Evolutionary conservation across 2,888 invertebrate species (phyloP), one percentile per base, ranked within the genome.

Genomic region (Acanthoscelides obtectus): DNA sequence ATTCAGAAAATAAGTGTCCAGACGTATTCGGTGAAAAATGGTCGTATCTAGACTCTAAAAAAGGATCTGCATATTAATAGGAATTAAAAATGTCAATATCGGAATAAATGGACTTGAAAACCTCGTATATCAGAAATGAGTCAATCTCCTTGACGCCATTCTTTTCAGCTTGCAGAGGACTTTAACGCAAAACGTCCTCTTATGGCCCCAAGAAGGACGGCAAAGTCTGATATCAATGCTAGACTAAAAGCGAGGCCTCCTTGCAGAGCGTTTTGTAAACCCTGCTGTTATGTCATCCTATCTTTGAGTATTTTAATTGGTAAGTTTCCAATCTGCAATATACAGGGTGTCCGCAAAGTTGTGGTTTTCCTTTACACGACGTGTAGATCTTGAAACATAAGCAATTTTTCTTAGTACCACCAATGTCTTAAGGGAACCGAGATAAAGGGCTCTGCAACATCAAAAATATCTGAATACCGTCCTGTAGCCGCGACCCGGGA

Each of bases 131-230:
- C 4, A 8, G 25, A 25, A 25, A 3, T 25, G 25, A 25, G 25
- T 25, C 25, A 25, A 25, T 25, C 25, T 5, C 3, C 25, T 8
- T 25, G 25, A 25, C 25, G 3, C 25, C 45, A 45, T 45, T 45
- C 17, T 75, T 80, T 85, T 20, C 80, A 90, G 87, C 84, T 90
- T 72, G 88, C 88, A 71, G 91, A 92, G 79, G 92, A 92, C 76
- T 87, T 91, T 77, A 91, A 91, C 2, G 88, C 92, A 1, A 92
- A 92, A 83, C 86, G 91, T 72, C 93, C 93, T 0, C 83, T 93
- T 22, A 93, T 93, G 93, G 91, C 93, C 19, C 92, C 92, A 0
- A 87, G 92, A 71, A 88, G 91, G 77, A 91, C 90, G 81, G 86
- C 86, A 76, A 86, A 85, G 75, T 80, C 84, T 21, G 84, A 86